Base-by-base conservation (phyloP, 1,140 invertebrate species). In the Calliphora vicina region DNA sequence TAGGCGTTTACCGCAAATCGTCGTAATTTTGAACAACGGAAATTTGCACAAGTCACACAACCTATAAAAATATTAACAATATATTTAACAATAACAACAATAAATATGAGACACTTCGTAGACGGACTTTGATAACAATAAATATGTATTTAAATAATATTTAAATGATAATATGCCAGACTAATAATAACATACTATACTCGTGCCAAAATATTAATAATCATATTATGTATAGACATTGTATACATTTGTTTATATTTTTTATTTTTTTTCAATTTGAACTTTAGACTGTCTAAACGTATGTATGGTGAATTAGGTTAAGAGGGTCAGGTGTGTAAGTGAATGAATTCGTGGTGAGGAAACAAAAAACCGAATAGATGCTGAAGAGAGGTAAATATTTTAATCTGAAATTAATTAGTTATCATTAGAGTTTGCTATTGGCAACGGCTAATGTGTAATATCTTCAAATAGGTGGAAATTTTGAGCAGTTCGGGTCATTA, bases 111-210 rank as follows among this genome's bases (percentile, higher is more conserved):
- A 57, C 50, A n/a, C n/a, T 57, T n/a, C 12, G 50, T n/a, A 57
- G 50, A 57, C 50, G 50, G 50, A 57, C 50, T 57, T 57, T 57
- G 50, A 57, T 57, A 57, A 57, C 15, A 57, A 57, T 57, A 57
- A 57, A 57, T n/a, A 57, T 35, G 35, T 35, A 35, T n/a, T 5
- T 17, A 57, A 57, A n/a, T 57, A 17, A n/a, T 57, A 57, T 57
- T 57, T 57, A 57, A 57, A 57, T 57, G 50, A 57, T 57, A 57
- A 57, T 57, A 57, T 57, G 50, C 50, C 50, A 57, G 50, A 57
- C 50, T 57, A 57, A 57, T 57, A 57, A 57, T 57, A 57, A 57
- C 50, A 57, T n/a, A 35, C 35, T n/a, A 45, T 45, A 57, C 50
- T 57, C 50, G 50, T 57, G 50, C 50, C 50, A 57, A 57, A 57